These are phyloP conservation scores for Paradoxurus hermaphroditus DNA, from an alignment of 2,113 vertebrate species.

Conservation along the genomic window DNA sequence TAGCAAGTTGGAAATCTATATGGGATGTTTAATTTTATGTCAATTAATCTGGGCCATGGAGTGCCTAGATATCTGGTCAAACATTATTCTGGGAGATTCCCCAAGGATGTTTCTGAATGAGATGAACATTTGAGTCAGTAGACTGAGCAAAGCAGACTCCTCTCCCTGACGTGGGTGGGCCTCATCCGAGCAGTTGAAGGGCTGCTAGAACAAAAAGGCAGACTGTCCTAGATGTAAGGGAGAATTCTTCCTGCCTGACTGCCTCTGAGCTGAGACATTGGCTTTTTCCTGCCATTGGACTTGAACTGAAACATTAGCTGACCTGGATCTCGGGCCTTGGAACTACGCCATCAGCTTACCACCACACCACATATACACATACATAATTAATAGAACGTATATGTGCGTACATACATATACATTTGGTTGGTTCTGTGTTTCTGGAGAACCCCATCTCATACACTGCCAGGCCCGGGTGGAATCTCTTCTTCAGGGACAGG, in stretches of 20 bases:
- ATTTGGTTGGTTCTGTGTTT: background rate
- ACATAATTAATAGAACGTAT: background rate
- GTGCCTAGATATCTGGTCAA: background rate
- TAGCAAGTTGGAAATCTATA: background rate
- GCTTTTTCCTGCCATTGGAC: background rate
- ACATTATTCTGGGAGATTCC: background rate
- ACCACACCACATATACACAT: background rate
- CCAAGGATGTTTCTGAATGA: background rate
- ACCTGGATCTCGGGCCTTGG: background rate
- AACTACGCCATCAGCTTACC: background rate
- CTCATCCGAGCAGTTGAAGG: background rate
- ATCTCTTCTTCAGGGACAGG: background rate
- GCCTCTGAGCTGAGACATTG: background rate
- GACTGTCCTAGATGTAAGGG: background rate
- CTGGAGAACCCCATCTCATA: background rate
- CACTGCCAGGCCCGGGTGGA: background rate
- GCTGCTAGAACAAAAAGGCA: background rate
- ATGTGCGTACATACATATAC: too few species aligned
- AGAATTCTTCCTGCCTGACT: background rate
- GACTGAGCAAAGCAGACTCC: background rate
- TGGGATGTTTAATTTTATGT: background rate
- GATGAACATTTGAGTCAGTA: background rate
- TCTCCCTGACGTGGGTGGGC: background rate
- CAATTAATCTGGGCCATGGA: background rate
- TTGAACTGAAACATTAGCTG: background rate